phyloP scores from a whole-genome alignment of 2,888 invertebrate species.

The Congeria kusceri region DNA sequence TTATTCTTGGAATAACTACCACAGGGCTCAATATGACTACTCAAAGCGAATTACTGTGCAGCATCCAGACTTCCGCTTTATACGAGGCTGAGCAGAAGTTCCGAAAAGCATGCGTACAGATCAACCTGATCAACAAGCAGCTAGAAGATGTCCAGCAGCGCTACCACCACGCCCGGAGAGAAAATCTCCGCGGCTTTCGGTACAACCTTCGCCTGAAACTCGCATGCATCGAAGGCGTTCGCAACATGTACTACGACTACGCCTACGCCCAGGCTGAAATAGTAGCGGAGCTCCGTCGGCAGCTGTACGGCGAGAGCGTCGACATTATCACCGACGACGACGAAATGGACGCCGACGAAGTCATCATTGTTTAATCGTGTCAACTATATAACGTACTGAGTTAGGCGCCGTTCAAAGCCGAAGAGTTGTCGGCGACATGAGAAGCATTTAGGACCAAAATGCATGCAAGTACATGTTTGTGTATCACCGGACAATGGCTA shows the following conservation, averaged over 20 bases:
- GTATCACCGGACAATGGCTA: no score
- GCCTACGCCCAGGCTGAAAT: slow-evolving; percentile 71
- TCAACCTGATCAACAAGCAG: slow-evolving; percentile 69
- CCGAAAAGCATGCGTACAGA: slow-evolving; percentile 71
- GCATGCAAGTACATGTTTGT: no score
- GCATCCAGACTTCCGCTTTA: slow-evolving; percentile 18
- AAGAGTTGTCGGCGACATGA: no score
- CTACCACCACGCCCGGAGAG: slow-evolving; percentile 69
- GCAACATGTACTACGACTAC: slow-evolving; percentile 80
- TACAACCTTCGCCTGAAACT: slow-evolving; percentile 73
- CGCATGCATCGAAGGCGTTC: slow-evolving; percentile 73
- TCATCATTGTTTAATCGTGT: background rate
- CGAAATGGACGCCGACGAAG: background rate
- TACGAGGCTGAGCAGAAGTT: slow-evolving; percentile 65
- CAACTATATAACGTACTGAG: no score
- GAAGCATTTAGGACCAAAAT: no score
- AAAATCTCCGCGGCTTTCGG: slow-evolving; percentile 70
- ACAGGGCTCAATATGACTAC: background rate
- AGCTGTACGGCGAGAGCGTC: slow-evolving; percentile 40
- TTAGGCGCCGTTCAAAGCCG: no score
- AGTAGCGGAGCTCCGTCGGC: slow-evolving; percentile 57
- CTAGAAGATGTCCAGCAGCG: slow-evolving; percentile 66
- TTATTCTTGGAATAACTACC: no score
- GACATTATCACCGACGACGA: slow-evolving; percentile 22
- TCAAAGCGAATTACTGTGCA: background rate